Conservation (phyloP, 2,888 invertebrate species). For the Galeruca laticollis region DNA sequence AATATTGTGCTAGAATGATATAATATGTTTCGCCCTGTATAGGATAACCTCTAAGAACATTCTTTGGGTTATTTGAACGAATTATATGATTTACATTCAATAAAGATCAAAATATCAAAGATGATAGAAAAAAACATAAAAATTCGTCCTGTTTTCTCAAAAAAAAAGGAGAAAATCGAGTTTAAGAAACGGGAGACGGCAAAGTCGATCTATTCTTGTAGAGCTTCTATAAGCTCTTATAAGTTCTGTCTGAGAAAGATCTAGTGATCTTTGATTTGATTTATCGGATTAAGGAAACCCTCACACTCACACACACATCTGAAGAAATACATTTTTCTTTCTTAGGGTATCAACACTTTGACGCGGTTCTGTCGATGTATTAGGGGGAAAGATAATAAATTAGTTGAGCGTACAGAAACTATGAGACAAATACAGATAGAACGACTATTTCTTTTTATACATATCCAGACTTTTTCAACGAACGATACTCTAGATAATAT, state of each 20-base stretch:
- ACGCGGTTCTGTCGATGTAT: slow-evolving; percentile 48
- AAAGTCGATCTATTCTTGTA: slow-evolving; percentile 47
- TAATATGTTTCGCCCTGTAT: no score
- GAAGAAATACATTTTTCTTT: slow-evolving; percentile 57
- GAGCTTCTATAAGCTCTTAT: slow-evolving; percentile 51
- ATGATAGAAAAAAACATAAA: neutral
- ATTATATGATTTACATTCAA: neutral
- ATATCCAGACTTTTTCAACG: neutral
- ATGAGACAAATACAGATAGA: slow-evolving; percentile 9
- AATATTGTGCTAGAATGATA: no score
- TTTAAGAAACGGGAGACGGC: slow-evolving; percentile 29
- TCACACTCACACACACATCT: slow-evolving; percentile 45
- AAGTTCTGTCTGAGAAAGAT: slow-evolving; percentile 51
- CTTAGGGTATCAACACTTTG: slow-evolving; percentile 55
- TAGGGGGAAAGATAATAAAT: slow-evolving; percentile 49
- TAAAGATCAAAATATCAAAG: slow-evolving; percentile 4
- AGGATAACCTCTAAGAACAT: no score
- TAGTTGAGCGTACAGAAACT: slow-evolving; percentile 29
- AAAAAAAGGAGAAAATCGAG: slow-evolving; percentile 41
- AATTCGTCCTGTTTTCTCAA: slow-evolving; percentile 1
- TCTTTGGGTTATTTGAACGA: neutral
- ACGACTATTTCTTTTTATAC: slow-evolving; percentile 8
- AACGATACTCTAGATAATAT: no score
- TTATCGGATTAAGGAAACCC: slow-evolving; percentile 61
- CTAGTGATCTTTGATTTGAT: slow-evolving; percentile 62